A percentile compares a stretch with the other conserved stretches of the same genome.
Conservation (phyloP, 2,797 vertebrate species). For the Linurgus olivaceus region DNA sequence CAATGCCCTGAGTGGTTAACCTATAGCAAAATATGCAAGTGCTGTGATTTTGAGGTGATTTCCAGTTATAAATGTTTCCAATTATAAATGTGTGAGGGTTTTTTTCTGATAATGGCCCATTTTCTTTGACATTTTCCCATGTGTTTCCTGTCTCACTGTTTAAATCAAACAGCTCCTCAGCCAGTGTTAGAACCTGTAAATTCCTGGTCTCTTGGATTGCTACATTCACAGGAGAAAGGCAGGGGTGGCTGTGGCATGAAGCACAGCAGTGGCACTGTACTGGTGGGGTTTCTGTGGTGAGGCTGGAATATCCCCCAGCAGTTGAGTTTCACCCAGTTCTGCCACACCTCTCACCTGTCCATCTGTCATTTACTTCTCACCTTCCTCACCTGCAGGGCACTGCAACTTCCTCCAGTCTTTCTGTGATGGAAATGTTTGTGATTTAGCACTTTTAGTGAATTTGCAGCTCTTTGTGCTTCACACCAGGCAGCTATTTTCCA, state of each 20-base stretch:
- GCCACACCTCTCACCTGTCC: not conserved
- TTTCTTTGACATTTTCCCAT: conserved; percentile 1
- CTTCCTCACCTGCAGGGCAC: not conserved
- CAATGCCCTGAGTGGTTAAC: not conserved
- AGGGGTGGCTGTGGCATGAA: not conserved
- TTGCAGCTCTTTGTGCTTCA: not conserved
- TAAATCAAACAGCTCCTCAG: conserved; percentile 9
- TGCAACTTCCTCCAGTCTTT: not conserved
- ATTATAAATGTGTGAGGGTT: not conserved
- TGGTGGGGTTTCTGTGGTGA: not conserved
- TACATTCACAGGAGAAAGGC: not conserved
- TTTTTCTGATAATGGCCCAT: not conserved
- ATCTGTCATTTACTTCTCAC: not conserved
- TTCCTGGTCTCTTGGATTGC: not conserved
- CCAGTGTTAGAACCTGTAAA: not conserved
- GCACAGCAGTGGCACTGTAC: not conserved
- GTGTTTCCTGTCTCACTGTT: not conserved
- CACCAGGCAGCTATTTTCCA: not conserved
- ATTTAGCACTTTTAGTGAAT: not conserved
- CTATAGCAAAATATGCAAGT: not conserved
- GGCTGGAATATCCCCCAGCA: not conserved
- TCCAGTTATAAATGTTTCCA: not conserved
- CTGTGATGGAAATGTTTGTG: not conserved
- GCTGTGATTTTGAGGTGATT: not conserved
- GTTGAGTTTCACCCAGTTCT: not conserved